Evolutionary conservation across 2,113 vertebrate genomes (phyloP).

Genomic region (Parotia lawesii): DNA sequence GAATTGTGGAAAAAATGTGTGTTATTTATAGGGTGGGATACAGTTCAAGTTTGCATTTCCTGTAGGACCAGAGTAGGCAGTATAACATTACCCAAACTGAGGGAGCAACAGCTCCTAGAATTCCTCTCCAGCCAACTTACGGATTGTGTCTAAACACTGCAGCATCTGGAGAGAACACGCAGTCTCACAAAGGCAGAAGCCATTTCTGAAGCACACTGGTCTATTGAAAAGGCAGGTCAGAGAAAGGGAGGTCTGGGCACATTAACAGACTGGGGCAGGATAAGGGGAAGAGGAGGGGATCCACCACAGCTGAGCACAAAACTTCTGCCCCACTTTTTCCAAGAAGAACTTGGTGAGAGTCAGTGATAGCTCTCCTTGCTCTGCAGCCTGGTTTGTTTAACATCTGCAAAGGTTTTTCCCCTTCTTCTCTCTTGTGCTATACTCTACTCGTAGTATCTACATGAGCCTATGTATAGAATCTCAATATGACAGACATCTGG

Average conservation of each 20-base stretch:
- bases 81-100: neutral
- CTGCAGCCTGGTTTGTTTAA: neutral
- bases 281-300: neutral
- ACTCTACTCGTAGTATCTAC: neutral
- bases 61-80: neutral
- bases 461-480: neutral
- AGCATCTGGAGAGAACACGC: neutral
- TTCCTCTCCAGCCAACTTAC: neutral
- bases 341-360: neutral
- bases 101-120: neutral
- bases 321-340: neutral
- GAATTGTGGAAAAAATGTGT: neutral
- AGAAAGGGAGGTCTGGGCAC: neutral
- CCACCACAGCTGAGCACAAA: neutral
- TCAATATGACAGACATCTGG: neutral
- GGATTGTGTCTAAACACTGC: neutral
- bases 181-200: neutral
- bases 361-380: accelerated
- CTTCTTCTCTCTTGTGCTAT: neutral
- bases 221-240: neutral
- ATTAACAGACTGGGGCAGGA: neutral
- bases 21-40: neutral
- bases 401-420: neutral
- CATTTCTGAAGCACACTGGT: neutral
- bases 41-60: neutral